phyloP scores from a whole-genome alignment of 2,113 vertebrate species.

The Syrmaticus mikado region DNA sequence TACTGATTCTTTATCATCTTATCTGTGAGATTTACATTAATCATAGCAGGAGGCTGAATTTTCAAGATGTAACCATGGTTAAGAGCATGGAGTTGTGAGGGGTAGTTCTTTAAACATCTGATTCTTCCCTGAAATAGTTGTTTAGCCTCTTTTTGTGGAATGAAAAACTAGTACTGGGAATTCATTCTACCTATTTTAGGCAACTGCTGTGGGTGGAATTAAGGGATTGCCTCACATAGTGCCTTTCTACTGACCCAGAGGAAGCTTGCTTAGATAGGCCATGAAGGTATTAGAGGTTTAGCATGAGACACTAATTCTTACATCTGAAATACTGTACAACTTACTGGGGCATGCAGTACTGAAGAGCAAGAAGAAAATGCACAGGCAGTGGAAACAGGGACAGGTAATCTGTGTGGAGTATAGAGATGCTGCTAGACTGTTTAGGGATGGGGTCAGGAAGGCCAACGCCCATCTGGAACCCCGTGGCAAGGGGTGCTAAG shows the following conservation, averaged over 20 bases:
- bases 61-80: background rate
- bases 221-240: background rate
- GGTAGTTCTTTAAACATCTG: background rate
- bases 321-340: background rate
- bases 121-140: background rate
- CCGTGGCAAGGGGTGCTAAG: too few relatives aligned
- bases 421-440: too few relatives aligned
- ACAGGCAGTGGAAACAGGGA: too few relatives aligned
- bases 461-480: too few relatives aligned
- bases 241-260: background rate
- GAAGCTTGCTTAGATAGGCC: background rate
- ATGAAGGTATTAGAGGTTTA: background rate
- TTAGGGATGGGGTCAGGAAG: too few relatives aligned
- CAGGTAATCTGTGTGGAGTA: too few relatives aligned
- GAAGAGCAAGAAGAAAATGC: too few relatives aligned
- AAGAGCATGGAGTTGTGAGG: background rate
- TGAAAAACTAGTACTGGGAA: background rate
- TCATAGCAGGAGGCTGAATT: background rate
- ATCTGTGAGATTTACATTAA: slow-evolving; percentile 27
- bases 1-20: slow-evolving; percentile 30
- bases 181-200: background rate
- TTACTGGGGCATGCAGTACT: background rate
- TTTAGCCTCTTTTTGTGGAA: background rate
- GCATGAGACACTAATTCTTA: background rate
- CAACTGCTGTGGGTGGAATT: fast-evolving